A percentile compares a stretch with the other conserved stretches of the same genome.
These are phyloP conservation scores for Drosophila funebris DNA, from an alignment of 1,140 invertebrate genomes.

Conservation along the genomic window DNA sequence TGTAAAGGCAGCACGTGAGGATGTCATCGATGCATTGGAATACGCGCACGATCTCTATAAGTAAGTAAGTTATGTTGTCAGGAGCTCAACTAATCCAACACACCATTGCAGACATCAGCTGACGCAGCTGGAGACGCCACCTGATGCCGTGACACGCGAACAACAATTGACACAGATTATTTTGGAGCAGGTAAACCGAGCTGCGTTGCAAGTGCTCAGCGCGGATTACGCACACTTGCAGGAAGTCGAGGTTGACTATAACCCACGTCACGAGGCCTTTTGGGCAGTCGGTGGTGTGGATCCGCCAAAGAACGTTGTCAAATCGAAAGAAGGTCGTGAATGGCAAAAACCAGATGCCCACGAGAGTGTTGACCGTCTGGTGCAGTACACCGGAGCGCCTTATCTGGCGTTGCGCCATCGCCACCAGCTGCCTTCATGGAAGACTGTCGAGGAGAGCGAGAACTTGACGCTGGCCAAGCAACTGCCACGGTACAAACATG, in stretches of 20 bases:
- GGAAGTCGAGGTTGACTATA: conserved; percentile 88
- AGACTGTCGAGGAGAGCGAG: conserved; percentile 85
- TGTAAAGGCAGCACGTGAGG: conserved; percentile 40
- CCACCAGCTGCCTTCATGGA: conserved; percentile 87
- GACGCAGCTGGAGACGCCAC: conserved; percentile 42
- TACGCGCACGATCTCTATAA: conserved; percentile 59
- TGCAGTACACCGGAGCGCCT: conserved; percentile 88
- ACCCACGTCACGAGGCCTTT: conserved; percentile 91
- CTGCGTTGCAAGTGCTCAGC: conserved; percentile 86
- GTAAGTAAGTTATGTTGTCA: conserved; percentile 15
- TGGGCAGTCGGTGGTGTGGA: conserved; percentile 90
- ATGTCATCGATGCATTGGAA: conserved; percentile 66
- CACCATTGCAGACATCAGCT: conserved; percentile 65
- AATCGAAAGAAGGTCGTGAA: conserved; percentile 74
- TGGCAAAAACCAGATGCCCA: conserved; percentile 84
- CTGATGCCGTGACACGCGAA: conserved; percentile 57
- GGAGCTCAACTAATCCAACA: neutral
- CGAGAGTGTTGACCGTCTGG: conserved; percentile 86
- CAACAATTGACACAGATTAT: conserved; percentile 79
- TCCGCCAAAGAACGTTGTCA: conserved; percentile 84
- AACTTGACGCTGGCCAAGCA: conserved; percentile 73
- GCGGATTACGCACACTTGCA: conserved; percentile 86
- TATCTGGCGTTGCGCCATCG: conserved; percentile 87
- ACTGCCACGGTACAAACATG: conserved; percentile 85
- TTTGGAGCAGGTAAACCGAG: conserved; percentile 88